A percentile compares a stretch with the other conserved stretches of the same genome.
Conservation (phyloP, 2,113 vertebrate species). For the Dascyllus trimaculatus region DNA sequence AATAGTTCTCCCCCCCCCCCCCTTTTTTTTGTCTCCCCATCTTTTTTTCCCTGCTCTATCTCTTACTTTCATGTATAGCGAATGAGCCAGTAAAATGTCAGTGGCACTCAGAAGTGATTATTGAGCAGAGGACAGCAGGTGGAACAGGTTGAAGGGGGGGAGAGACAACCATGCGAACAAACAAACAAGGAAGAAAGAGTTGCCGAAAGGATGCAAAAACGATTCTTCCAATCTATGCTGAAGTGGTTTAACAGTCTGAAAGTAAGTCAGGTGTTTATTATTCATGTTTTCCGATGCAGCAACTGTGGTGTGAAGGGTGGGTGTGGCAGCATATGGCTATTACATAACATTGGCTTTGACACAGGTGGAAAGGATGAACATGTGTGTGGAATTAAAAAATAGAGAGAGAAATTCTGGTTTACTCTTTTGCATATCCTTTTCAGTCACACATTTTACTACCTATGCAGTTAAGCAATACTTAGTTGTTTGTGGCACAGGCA, state of each 20-base stretch:
- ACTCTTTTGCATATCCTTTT: background rate
- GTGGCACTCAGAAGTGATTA: slow-evolving; percentile 59
- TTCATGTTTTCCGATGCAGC: slow-evolving; percentile 8
- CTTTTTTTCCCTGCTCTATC: slow-evolving; percentile 27
- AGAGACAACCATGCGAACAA: slow-evolving; percentile 37
- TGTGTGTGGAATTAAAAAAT: background rate
- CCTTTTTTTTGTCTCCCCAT: slow-evolving; percentile 33
- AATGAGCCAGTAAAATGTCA: slow-evolving; percentile 70
- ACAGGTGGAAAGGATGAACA: slow-evolving; percentile 17
- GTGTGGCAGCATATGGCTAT: slow-evolving; percentile 1
- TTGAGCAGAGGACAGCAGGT: slow-evolving; percentile 63
- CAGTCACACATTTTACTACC: background rate
- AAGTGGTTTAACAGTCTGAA: background rate
- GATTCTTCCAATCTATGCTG: background rate
- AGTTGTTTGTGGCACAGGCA: background rate
- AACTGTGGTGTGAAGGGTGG: slow-evolving; percentile 7
- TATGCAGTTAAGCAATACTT: background rate
- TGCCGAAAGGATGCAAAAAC: background rate
- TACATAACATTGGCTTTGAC: slow-evolving; percentile 17
- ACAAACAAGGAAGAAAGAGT: slow-evolving; percentile 7
- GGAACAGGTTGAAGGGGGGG: slow-evolving; percentile 17
- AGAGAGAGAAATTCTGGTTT: background rate
- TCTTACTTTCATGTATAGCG: slow-evolving; percentile 57
- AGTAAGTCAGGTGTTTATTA: slow-evolving; percentile 13
- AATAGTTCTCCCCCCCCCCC: slow-evolving; percentile 26